Conservation (phyloP, 2,797 vertebrate species). For the Champsocephalus gunnari region DNA sequence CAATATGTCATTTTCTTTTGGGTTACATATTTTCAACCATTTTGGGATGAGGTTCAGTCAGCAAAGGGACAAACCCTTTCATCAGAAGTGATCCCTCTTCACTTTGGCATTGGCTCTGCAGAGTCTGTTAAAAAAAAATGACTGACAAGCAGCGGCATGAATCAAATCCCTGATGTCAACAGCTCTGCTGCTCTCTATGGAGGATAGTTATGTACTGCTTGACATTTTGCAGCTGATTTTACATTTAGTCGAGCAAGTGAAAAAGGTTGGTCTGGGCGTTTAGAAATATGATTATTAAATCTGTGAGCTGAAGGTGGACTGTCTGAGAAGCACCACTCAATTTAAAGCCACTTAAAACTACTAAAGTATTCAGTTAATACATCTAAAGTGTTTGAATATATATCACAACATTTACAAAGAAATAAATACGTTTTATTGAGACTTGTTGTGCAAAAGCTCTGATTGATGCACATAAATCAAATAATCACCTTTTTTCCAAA, state of each 20-base stretch:
- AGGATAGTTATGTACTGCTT: conserved; percentile 3
- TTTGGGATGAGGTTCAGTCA: conserved; percentile 28
- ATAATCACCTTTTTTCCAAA: not conserved
- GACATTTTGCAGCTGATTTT: conserved; percentile 1
- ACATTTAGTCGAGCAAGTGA: conserved; percentile 6
- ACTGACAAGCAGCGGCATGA: conserved; percentile 31
- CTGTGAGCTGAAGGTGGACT: conserved; percentile 8
- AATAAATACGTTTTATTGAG: not conserved
- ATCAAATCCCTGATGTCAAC: conserved; percentile 39
- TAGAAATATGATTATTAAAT: conserved; percentile 16
- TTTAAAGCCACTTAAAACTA: not conserved
- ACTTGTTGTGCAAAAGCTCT: not conserved
- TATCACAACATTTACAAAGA: too few species aligned
- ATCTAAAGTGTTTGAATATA: conserved; percentile 4
- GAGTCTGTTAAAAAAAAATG: conserved; percentile 32
- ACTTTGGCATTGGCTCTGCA: conserved; percentile 16
- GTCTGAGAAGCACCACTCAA: not conserved
- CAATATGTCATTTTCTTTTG: not conserved
- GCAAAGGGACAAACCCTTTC: conserved; percentile 17
- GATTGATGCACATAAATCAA: not conserved
- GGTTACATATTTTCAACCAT: not conserved
- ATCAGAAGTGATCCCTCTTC: conserved; percentile 16
- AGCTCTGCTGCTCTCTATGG: conserved; percentile 12
- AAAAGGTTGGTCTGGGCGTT: conserved; percentile 1
- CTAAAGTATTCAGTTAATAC: not conserved